phyloP scores from a whole-genome alignment of 1,140 invertebrate species.

The Sycophila sp. region DNA sequence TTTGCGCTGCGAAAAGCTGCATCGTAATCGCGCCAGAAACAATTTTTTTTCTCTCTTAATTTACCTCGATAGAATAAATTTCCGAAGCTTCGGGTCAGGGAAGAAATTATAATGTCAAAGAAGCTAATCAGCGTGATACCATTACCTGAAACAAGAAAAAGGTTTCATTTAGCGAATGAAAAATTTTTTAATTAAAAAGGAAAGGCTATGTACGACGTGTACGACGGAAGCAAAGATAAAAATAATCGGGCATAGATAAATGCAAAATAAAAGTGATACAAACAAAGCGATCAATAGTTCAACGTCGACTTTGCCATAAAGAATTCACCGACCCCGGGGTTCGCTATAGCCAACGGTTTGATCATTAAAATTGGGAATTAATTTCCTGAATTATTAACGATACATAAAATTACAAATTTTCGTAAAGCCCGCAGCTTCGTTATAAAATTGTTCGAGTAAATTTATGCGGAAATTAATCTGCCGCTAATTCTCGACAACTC shows the following conservation, averaged over 20 bases:
- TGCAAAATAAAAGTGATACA: neutral
- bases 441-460: neutral
- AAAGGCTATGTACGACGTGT: neutral
- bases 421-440: neutral
- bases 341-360: neutral
- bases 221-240: neutral
- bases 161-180: slow-evolving; percentile 44
- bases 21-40: too few relatives aligned
- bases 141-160: slow-evolving; percentile 56
- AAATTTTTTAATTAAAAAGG: slow-evolving; percentile 1
- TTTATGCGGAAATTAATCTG: neutral
- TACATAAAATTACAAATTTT: neutral
- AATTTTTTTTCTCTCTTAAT: too few relatives aligned
- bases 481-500: too few relatives aligned
- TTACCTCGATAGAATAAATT: slow-evolving; percentile 3
- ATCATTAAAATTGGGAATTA: slow-evolving; percentile 21
- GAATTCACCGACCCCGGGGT: neutral
- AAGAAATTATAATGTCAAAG: neutral
- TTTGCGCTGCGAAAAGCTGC: too few relatives aligned
- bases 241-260: neutral
- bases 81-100: too few relatives aligned
- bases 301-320: neutral
- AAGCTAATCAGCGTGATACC: slow-evolving; percentile 35
- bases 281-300: slow-evolving; percentile 19
- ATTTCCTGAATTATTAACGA: neutral